Conservation (phyloP, 2,797 vertebrate genomes). For the Betta splendens region DNA sequence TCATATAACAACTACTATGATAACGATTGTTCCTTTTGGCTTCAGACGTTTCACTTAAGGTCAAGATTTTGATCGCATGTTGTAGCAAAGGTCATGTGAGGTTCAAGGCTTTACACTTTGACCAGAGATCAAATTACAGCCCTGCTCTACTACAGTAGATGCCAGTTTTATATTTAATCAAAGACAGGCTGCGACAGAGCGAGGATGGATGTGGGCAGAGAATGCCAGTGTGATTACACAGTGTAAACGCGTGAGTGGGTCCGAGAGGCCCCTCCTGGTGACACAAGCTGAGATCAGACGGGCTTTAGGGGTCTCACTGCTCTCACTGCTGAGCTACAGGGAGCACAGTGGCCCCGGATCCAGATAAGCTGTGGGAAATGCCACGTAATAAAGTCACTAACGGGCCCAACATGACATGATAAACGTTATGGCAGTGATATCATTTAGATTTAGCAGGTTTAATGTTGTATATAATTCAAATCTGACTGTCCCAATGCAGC, state of each 20-base stretch:
- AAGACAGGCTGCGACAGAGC: slow-evolving; percentile 18
- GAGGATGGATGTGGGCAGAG: neutral
- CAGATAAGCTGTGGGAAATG: neutral
- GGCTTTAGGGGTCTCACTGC: slow-evolving; percentile 56
- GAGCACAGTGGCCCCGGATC: neutral
- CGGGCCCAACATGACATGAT: too few species aligned
- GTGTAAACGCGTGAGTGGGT: slow-evolving; percentile 65
- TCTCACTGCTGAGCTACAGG: slow-evolving; percentile 12
- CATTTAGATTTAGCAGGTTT: too few species aligned
- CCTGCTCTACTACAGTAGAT: neutral
- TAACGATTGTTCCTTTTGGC: neutral
- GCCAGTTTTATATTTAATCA: neutral
- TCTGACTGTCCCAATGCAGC: too few species aligned
- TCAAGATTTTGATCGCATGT: neutral
- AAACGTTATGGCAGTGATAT: too few species aligned
- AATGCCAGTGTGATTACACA: slow-evolving; percentile 45
- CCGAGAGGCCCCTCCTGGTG: slow-evolving; percentile 27
- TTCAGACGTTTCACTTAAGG: neutral
- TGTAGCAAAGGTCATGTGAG: neutral
- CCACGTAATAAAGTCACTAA: neutral
- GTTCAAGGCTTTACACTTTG: neutral
- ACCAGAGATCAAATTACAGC: too few species aligned
- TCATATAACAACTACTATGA: too few species aligned
- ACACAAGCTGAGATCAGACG: slow-evolving; percentile 59
- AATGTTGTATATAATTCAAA: too few species aligned